These are phyloP conservation scores for Botrylloides violaceus DNA, from an alignment of 23 tunicate species.

Conservation along the genomic window DNA sequence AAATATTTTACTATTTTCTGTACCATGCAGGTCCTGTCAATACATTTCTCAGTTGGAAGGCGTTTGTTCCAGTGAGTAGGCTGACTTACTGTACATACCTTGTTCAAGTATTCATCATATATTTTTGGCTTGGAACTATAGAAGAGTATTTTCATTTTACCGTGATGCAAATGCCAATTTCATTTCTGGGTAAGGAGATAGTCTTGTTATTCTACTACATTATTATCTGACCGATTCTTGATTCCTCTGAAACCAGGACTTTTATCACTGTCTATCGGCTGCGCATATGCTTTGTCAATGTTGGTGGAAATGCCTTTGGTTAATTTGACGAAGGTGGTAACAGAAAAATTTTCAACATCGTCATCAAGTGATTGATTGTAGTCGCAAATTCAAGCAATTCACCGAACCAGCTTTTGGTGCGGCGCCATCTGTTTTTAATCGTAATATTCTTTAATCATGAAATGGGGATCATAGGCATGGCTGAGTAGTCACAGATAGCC, in stretches of 20 bases:
- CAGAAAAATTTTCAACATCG: neutral
- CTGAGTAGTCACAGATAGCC: too few species aligned
- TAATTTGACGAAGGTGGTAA: neutral
- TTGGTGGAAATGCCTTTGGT: conserved; percentile 36
- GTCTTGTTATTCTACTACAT: neutral
- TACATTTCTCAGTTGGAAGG: conserved; percentile 66
- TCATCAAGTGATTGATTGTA: neutral
- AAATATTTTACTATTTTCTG: too few species aligned
- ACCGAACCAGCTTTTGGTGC: too few species aligned
- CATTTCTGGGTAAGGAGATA: neutral
- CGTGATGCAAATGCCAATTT: neutral
- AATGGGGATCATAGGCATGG: too few species aligned
- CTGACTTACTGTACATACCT: conserved; percentile 70
- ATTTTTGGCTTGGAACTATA: conserved; percentile 31
- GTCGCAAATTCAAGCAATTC: too few species aligned
- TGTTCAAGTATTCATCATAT: conserved; percentile 52
- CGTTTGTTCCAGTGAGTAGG: conserved; percentile 68
- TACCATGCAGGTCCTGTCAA: conserved; percentile 61
- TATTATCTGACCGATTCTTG: neutral
- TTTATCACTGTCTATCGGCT: conserved; percentile 4
- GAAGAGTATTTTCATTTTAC: conserved; percentile 50
- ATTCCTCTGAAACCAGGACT: conserved; percentile 2
- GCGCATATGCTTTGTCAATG: conserved; percentile 37
- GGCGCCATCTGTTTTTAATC: too few species aligned
- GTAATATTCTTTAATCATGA: too few species aligned